A percentile compares a stretch with the other conserved stretches of the same genome.
Evolutionary conservation across 92 coral and sea anemone genomes (phyloP).

Genomic region (Pocillopora meandrina): DNA sequence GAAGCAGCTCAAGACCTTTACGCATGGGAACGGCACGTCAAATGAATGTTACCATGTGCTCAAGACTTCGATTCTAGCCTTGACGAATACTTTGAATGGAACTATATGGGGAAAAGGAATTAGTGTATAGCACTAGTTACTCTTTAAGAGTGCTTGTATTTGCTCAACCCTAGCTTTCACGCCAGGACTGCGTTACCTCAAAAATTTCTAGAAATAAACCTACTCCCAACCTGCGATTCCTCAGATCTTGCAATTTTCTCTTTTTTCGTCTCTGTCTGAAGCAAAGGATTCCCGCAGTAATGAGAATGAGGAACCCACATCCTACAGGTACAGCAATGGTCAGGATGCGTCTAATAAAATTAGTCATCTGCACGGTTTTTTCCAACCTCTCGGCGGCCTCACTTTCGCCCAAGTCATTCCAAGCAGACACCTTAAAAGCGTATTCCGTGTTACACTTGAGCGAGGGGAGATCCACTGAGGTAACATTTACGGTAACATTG

Average conservation of each 20-base stretch:
- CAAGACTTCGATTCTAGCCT: too few relatives aligned
- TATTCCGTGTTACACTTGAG: background rate
- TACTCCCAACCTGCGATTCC: background rate
- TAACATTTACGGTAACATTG: background rate
- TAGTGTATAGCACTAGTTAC: too few relatives aligned
- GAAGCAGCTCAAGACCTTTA: too few relatives aligned
- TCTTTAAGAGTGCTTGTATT: too few relatives aligned
- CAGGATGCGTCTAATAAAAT: background rate
- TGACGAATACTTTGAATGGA: too few relatives aligned
- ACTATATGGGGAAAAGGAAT: too few relatives aligned
- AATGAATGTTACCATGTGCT: too few relatives aligned
- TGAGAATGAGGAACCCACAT: background rate
- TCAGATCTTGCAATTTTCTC: background rate
- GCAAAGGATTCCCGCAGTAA: background rate
- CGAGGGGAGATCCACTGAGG: background rate
- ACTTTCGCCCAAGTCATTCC: constrained; percentile 12
- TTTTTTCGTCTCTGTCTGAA: background rate
- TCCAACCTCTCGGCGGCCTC: background rate
- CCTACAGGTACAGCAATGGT: background rate
- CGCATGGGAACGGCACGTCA: too few relatives aligned
- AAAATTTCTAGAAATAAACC: too few relatives aligned
- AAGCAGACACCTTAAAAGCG: background rate
- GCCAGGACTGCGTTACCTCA: too few relatives aligned
- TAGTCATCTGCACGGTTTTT: background rate
- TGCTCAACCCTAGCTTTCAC: too few relatives aligned